These are phyloP conservation scores for Lethrus apterus DNA, from an alignment of 1,140 invertebrate species.

Conservation along the genomic window DNA sequence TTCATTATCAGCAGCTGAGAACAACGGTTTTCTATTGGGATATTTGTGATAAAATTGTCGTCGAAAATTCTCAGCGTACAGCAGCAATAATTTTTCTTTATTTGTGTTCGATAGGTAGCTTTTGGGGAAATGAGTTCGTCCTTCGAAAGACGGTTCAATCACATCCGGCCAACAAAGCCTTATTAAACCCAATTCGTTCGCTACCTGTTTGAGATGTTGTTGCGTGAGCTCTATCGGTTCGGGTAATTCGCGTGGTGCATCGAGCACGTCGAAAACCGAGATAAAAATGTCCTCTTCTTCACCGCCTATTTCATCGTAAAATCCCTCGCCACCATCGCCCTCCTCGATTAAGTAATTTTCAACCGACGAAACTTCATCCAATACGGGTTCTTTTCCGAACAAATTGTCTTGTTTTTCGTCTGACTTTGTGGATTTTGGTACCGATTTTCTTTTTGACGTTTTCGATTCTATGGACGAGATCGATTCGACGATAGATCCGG, in stretches of 20 bases:
- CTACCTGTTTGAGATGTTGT: conserved; percentile 40
- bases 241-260: conserved; percentile 25
- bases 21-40: conserved; percentile 59
- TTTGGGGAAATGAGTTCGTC: conserved; percentile 52
- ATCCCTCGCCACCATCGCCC: conserved; percentile 10
- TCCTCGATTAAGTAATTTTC: not conserved
- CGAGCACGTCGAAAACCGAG: conserved; percentile 33
- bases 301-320: conserved; percentile 22
- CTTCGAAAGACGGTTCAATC: conserved; percentile 44
- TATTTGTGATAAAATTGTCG: conserved; percentile 64
- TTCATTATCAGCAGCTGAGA: conserved; percentile 75
- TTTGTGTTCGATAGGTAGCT: conserved; percentile 64
- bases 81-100: conserved; percentile 70
- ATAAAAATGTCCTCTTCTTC: conserved; percentile 27
- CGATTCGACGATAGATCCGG: too few relatives aligned
- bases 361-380: not conserved
- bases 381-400: not conserved
- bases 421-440: too few relatives aligned
- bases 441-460: too few relatives aligned
- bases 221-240: conserved; percentile 34
- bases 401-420: conserved; percentile 6
- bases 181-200: conserved; percentile 45
- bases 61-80: conserved; percentile 77
- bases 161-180: conserved; percentile 48
- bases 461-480: too few relatives aligned